Evolutionary conservation across 1,140 invertebrate genomes (phyloP).

Genomic region (Maniola jurtina): DNA sequence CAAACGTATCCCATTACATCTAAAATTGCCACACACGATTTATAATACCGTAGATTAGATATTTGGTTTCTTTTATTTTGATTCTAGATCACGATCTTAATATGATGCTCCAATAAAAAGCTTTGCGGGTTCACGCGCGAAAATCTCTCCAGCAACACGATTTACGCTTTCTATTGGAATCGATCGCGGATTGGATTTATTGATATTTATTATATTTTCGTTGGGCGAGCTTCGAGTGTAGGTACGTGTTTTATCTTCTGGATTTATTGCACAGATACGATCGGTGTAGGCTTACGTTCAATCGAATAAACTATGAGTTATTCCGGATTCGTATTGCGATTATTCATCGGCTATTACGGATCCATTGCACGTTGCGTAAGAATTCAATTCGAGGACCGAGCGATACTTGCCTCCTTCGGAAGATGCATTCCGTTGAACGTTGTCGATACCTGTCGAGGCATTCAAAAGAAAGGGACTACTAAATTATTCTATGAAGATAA

Average conservation of each 20-base stretch:
- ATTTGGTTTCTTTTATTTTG: conserved; percentile 23
- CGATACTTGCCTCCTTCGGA: background rate
- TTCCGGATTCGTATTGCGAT: conserved; percentile 40
- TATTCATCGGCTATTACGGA: conserved; percentile 36
- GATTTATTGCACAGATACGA: conserved; percentile 70
- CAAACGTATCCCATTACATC: conserved; percentile 34
- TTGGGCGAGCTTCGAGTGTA: conserved; percentile 51
- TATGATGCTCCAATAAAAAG: conserved; percentile 24
- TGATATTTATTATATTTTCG: conserved; percentile 66
- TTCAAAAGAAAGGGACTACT: conserved; percentile 10
- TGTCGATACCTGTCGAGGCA: background rate
- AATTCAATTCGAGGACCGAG: conserved; percentile 14
- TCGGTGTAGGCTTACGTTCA: conserved; percentile 58
- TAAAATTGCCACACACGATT: conserved; percentile 21
- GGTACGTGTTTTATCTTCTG: conserved; percentile 63
- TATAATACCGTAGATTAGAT: conserved; percentile 22
- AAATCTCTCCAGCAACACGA: conserved; percentile 26
- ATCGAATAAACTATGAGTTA: conserved; percentile 58
- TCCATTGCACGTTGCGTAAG: conserved; percentile 32
- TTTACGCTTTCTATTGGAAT: conserved; percentile 37
- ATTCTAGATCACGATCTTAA: conserved; percentile 26
- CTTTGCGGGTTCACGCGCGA: conserved; percentile 18
- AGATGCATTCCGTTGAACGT: conserved; percentile 14
- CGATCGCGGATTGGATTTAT: conserved; percentile 48
- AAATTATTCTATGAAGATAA: conserved; percentile 15